Evolutionary conservation across 2,113 vertebrate species (phyloP).

Genomic region (Notarius quadriscutis): DNA sequence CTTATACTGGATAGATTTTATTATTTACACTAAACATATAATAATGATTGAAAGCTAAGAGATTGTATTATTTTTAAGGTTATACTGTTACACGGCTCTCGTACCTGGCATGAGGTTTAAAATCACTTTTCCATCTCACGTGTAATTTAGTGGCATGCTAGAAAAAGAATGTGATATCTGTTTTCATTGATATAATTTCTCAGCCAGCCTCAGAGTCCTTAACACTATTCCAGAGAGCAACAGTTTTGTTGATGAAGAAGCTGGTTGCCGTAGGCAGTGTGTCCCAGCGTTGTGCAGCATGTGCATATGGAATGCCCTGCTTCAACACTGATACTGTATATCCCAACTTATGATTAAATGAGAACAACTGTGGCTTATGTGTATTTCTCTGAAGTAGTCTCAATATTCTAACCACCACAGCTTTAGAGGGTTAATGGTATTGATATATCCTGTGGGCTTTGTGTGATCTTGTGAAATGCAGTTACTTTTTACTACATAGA

Average conservation of each 20-base stretch:
- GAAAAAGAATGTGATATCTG: background rate
- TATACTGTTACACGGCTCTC: background rate
- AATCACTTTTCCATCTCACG: background rate
- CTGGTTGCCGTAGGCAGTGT: background rate
- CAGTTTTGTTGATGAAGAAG: slow-evolving; percentile 4
- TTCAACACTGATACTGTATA: background rate
- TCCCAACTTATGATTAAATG: background rate
- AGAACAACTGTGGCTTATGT: background rate
- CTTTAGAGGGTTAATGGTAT: background rate
- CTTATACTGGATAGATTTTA: background rate
- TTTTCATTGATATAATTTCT: background rate
- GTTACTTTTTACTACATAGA: background rate
- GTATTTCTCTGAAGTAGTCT: background rate
- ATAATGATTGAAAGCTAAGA: background rate
- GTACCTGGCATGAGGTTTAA: background rate
- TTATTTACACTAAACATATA: background rate
- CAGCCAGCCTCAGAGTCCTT: background rate
- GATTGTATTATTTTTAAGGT: background rate
- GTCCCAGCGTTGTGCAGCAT: background rate
- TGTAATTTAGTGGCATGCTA: background rate
- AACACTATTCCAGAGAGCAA: slow-evolving; percentile 1
- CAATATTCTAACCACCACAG: background rate
- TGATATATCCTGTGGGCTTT: background rate
- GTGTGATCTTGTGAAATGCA: background rate
- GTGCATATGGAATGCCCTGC: background rate